Evolutionary conservation across 2,888 invertebrate genomes (phyloP).

Genomic region (Pteria penguin): DNA sequence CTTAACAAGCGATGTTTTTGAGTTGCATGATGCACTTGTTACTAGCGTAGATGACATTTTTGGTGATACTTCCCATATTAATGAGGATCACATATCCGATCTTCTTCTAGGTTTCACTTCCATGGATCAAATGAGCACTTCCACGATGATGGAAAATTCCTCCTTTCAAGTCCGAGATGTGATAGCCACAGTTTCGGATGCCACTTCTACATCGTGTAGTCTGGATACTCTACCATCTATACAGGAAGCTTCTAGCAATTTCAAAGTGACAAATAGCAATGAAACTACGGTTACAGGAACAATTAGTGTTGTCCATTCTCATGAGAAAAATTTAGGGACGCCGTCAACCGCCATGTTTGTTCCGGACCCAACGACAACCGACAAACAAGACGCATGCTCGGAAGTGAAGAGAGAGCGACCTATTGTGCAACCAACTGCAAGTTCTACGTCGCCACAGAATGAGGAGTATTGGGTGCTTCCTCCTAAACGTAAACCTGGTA

Average conservation of each 20-base stretch:
- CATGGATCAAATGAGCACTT: not conserved
- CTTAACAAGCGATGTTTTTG: too few species aligned
- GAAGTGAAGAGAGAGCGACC: not conserved
- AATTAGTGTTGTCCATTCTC: not conserved
- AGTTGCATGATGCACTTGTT: not conserved
- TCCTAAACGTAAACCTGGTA: constrained; percentile 5
- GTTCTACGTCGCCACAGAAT: not conserved
- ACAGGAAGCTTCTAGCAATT: not conserved
- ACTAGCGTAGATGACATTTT: not conserved
- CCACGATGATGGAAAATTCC: not conserved
- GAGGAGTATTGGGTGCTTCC: not conserved
- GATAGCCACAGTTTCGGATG: too few species aligned
- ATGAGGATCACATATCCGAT: not conserved
- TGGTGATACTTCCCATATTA: not conserved
- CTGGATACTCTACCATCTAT: not conserved
- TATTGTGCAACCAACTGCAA: too few species aligned
- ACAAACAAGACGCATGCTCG: not conserved
- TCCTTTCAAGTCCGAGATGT: too few species aligned
- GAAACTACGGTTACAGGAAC: not conserved
- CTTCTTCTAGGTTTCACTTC: not conserved
- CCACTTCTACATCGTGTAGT: not conserved
- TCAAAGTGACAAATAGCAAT: not conserved
- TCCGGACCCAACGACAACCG: not conserved
- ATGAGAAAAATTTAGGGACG: not conserved
- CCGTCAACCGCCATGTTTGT: not conserved